Conservation (phyloP, 1,140 invertebrate species). For the Drosophila serrata region DNA sequence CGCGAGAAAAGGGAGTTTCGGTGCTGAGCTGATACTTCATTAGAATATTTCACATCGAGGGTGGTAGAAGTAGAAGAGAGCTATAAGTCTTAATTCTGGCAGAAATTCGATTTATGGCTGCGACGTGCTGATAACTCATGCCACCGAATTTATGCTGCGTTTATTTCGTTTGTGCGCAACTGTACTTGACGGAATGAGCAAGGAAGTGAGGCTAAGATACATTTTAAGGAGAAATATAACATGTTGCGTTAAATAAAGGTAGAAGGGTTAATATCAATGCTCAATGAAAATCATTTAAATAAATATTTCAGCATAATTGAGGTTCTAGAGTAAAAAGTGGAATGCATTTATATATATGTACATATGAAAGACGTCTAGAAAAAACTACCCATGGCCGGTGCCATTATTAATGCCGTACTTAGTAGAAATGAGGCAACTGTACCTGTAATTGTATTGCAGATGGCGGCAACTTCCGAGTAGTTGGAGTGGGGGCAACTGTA, state of each 20-base stretch:
- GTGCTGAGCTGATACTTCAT: constrained; percentile 64
- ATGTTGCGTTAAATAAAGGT: neutral
- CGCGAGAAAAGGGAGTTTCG: constrained; percentile 17
- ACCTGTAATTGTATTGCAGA: constrained; percentile 4
- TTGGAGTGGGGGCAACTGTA: constrained; percentile 37
- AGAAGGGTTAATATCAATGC: neutral
- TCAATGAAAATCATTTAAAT: neutral
- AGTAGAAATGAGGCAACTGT: neutral
- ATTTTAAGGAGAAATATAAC: neutral
- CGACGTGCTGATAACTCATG: constrained; percentile 81
- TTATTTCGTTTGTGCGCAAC: constrained; percentile 14
- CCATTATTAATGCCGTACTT: constrained; percentile 29
- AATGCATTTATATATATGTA: neutral
- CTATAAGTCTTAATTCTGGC: constrained; percentile 81
- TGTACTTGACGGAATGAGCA: constrained; percentile 15
- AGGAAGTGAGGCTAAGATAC: neutral
- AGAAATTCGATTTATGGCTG: constrained; percentile 81
- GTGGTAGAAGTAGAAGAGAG: constrained; percentile 18
- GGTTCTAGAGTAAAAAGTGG: neutral
- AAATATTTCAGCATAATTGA: neutral
- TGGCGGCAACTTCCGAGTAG: neutral
- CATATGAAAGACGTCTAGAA: too few species aligned
- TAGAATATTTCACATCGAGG: constrained; percentile 56
- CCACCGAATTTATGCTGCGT: constrained; percentile 35
- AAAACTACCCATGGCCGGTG: neutral